A percentile compares a stretch with the other conserved stretches of the same genome.
Conservation (phyloP, 2,888 invertebrate genomes). For the Coenonympha glycerion region DNA sequence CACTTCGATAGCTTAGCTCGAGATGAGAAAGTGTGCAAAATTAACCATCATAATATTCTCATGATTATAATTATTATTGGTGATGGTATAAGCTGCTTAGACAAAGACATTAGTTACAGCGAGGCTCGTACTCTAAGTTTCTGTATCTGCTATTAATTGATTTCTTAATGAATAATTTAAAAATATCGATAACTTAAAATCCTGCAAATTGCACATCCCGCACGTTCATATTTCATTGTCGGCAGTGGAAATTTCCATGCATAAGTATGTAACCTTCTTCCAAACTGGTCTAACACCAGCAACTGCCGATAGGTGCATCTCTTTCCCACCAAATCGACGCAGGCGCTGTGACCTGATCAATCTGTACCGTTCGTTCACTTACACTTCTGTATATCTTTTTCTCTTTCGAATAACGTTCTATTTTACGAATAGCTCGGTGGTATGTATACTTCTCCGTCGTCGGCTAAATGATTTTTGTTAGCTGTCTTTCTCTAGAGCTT, state of each 20-base stretch:
- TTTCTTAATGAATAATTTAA: constrained; percentile 10
- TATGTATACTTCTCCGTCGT: constrained; percentile 76
- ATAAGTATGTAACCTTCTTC: constrained; percentile 69
- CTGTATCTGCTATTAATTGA: too few relatives aligned
- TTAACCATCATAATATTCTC: too few relatives aligned
- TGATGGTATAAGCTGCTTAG: too few relatives aligned
- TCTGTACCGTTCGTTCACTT: constrained; percentile 49
- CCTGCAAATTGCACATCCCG: constrained; percentile 45
- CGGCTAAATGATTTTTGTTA: constrained; percentile 72
- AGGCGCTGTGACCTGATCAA: constrained; percentile 68
- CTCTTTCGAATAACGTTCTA: constrained; percentile 68
- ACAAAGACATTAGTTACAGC: too few relatives aligned
- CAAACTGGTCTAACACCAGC: constrained; percentile 44
- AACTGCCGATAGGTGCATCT: constrained; percentile 45
- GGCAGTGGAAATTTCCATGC: constrained; percentile 74
- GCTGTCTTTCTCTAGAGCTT: constrained; percentile 75
- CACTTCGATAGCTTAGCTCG: too few relatives aligned
- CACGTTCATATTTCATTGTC: constrained; percentile 72
- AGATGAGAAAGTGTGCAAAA: too few relatives aligned
- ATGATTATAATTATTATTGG: too few relatives aligned
- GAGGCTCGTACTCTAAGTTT: too few relatives aligned
- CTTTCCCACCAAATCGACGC: constrained; percentile 58
- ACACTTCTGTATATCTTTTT: constrained; percentile 39
- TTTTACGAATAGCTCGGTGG: constrained; percentile 75
- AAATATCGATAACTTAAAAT: constrained; percentile 29